A percentile compares a stretch with the other conserved stretches of the same genome.
These are phyloP conservation scores for Scomber colias DNA, from an alignment of 2,113 vertebrate species.

Conservation along the genomic window DNA sequence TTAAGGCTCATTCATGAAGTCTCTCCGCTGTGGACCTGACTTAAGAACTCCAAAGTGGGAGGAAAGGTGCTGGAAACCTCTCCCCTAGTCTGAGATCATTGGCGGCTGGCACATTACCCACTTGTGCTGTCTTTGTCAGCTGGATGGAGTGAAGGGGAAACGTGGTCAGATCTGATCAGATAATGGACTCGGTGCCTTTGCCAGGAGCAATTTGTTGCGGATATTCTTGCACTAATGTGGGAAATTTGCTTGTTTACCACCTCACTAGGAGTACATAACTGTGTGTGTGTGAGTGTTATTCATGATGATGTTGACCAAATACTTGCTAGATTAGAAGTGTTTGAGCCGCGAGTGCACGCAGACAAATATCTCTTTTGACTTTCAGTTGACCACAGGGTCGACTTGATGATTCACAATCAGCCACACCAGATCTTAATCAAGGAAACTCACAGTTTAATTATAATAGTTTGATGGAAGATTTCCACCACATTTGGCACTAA, in stretches of 20 bases:
- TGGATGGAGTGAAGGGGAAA: slow-evolving; percentile 49
- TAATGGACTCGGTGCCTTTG: slow-evolving; percentile 56
- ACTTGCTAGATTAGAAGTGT: slow-evolving; percentile 4
- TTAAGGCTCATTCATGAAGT: slow-evolving; percentile 73
- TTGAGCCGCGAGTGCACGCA: not conserved
- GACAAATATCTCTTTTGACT: slow-evolving; percentile 34
- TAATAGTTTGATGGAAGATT: slow-evolving; percentile 38
- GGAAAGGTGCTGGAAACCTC: slow-evolving; percentile 46
- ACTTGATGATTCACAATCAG: slow-evolving; percentile 20
- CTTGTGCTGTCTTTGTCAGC: slow-evolving; percentile 57
- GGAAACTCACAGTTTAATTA: slow-evolving; percentile 45
- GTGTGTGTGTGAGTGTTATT: not conserved
- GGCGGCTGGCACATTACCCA: slow-evolving; percentile 48
- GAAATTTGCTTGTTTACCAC: slow-evolving; percentile 47
- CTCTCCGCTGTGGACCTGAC: slow-evolving; percentile 57
- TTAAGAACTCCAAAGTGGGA: slow-evolving; percentile 61
- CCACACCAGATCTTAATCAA: slow-evolving; percentile 28
- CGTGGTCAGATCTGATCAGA: slow-evolving; percentile 66
- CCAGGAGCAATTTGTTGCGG: slow-evolving; percentile 66
- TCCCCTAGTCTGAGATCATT: slow-evolving; percentile 52
- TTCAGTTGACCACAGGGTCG: slow-evolving; percentile 37
- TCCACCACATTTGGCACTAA: slow-evolving; percentile 27
- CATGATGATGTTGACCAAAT: not conserved
- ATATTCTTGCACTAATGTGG: slow-evolving; percentile 54
- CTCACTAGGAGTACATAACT: not conserved